Conservation (phyloP, 2,888 invertebrate genomes). For the Melanchra persicariae region DNA sequence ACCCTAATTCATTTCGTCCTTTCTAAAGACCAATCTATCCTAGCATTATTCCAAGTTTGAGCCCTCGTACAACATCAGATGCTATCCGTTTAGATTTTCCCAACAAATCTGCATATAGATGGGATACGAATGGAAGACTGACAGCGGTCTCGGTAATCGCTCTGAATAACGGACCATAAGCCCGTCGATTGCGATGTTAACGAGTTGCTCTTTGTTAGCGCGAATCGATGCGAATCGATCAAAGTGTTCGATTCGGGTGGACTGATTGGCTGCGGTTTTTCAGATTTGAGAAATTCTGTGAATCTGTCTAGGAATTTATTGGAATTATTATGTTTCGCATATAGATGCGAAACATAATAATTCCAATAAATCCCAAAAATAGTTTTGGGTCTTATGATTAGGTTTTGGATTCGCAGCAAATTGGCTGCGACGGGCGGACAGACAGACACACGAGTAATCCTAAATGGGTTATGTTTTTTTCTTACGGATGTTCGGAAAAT, state of each 20-base stretch:
- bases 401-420: too few species aligned
- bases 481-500: too few species aligned
- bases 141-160: slow-evolving; percentile 48
- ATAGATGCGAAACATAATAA: too few species aligned
- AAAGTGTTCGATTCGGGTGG: slow-evolving; percentile 8
- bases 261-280: slow-evolving; percentile 1
- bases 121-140: slow-evolving; percentile 23
- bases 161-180: slow-evolving; percentile 22
- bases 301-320: not conserved
- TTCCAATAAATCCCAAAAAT: too few species aligned
- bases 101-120: slow-evolving; percentile 58
- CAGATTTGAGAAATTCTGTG: not conserved
- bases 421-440: too few species aligned
- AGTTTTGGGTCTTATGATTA: too few species aligned
- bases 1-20: not conserved
- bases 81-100: slow-evolving; percentile 31
- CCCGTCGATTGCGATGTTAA: slow-evolving; percentile 44
- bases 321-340: too few species aligned
- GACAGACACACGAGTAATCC: too few species aligned
- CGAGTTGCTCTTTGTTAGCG: slow-evolving; percentile 51
- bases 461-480: too few species aligned
- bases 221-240: slow-evolving; percentile 45
- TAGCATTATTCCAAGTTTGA: slow-evolving; percentile 13
- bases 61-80: slow-evolving; percentile 21
- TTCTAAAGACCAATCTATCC: not conserved